phyloP scores from a whole-genome alignment of 1,140 invertebrate species.

The Cotesia vestalis region DNA sequence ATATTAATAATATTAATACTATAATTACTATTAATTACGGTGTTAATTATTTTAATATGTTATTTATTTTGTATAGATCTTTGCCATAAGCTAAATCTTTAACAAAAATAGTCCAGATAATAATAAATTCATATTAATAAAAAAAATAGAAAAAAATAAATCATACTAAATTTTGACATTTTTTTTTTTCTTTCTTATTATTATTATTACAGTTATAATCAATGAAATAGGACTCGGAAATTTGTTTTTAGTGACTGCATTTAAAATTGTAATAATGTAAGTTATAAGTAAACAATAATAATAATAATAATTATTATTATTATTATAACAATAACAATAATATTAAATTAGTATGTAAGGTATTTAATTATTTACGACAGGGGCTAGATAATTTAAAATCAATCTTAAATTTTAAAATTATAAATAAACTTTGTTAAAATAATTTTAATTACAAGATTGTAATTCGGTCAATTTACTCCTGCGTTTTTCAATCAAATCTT shows the following conservation, averaged over 20 bases:
- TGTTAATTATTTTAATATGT: slow-evolving; percentile 39
- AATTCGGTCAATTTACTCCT: no score
- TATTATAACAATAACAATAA: not conserved
- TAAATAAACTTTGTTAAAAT: no score
- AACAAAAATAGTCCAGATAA: no score
- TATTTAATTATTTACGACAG: no score
- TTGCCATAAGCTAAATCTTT: slow-evolving; percentile 43
- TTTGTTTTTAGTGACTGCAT: slow-evolving; percentile 39
- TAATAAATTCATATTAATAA: no score
- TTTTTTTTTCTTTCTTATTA: slow-evolving; percentile 25
- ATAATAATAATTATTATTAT: no score
- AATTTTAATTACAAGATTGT: no score
- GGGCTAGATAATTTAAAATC: no score
- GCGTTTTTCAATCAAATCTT: no score
- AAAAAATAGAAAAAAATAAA: no score
- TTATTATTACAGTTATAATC: not conserved
- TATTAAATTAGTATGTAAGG: not conserved
- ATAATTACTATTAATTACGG: not conserved
- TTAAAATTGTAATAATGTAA: slow-evolving; percentile 28
- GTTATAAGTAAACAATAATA: slow-evolving; percentile 22
- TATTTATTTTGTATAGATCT: slow-evolving; percentile 64
- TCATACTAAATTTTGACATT: not conserved
- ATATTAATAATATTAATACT: slow-evolving; percentile 20
- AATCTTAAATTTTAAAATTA: no score
- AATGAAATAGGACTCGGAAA: slow-evolving; percentile 52